Evolutionary conservation across 2,113 vertebrate species (phyloP).

Genomic region (Cavia porcellus): DNA sequence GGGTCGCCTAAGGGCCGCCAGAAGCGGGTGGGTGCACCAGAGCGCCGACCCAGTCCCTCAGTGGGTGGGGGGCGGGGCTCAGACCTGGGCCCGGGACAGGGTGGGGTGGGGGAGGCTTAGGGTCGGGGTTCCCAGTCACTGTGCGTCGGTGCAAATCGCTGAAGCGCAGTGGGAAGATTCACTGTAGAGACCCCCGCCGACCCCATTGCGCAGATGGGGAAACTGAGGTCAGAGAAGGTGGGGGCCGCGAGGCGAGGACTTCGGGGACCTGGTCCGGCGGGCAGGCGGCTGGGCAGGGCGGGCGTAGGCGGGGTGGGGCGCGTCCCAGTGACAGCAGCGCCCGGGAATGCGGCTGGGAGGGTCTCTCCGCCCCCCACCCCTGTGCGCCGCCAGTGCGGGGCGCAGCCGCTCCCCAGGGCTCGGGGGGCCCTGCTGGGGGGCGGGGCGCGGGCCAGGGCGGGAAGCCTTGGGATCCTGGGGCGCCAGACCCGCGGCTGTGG

Average conservation of each 20-base stretch:
- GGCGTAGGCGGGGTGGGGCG: constrained; percentile 25
- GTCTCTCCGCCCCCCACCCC: not conserved
- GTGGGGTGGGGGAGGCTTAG: not conserved
- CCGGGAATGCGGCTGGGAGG: constrained; percentile 72
- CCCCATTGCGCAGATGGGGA: not conserved
- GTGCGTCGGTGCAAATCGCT: not conserved
- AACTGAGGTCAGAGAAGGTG: not conserved
- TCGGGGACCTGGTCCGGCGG: not conserved
- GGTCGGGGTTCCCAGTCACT: not conserved
- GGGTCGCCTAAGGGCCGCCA: not conserved
- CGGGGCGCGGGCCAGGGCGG: not conserved
- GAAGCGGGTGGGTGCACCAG: not conserved
- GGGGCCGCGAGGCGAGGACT: rapidly evolving
- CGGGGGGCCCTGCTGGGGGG: not conserved
- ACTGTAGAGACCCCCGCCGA: rapidly evolving
- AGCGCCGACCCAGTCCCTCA: not conserved
- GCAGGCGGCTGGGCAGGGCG: not conserved
- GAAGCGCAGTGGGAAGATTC: too few relatives aligned
- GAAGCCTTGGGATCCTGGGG: not conserved
- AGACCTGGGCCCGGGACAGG: too few relatives aligned
- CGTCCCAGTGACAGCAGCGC: constrained; percentile 54
- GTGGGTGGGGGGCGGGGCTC: not conserved
- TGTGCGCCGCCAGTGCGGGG: not conserved
- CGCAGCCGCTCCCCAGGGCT: not conserved
- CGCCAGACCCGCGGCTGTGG: rapidly evolving